Percentiles rank a stretch among this genome's conserved stretches.
Evolutionary conservation across 2,113 vertebrate genomes (phyloP).

Genomic region (Pyrgilauda ruficollis): DNA sequence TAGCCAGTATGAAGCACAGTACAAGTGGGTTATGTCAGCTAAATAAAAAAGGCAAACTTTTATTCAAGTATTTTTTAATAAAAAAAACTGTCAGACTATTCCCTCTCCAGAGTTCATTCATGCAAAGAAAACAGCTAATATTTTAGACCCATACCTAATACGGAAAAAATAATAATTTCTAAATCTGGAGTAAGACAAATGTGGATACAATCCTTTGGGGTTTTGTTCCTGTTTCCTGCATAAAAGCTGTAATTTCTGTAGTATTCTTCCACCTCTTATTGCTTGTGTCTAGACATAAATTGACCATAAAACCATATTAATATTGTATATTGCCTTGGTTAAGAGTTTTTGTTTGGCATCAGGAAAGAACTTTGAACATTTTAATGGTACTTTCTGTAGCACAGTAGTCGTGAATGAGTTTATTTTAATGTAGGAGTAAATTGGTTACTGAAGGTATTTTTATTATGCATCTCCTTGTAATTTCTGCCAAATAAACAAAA

Average conservation of each 20-base stretch:
- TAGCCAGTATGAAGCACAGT: background rate
- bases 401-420: conserved; percentile 31
- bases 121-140: conserved; percentile 21
- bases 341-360: conserved; percentile 49
- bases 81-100: conserved; percentile 25
- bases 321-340: conserved; percentile 33
- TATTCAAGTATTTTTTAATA: conserved; percentile 26
- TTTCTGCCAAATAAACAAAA: conserved; percentile 57
- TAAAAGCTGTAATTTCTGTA: conserved; percentile 23
- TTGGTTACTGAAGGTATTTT: conserved; percentile 36
- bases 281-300: conserved; percentile 32
- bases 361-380: conserved; percentile 46
- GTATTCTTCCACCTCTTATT: conserved; percentile 27
- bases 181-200: conserved; percentile 35
- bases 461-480: conserved; percentile 1
- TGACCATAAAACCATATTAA: conserved; percentile 50
- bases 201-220: background rate
- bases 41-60: background rate
- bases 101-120: background rate
- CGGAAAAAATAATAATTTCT: conserved; percentile 1
- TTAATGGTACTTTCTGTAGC: conserved; percentile 38
- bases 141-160: conserved; percentile 20
- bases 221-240: conserved; percentile 35
- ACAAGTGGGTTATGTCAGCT: background rate
- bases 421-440: conserved; percentile 51